Evolutionary conservation across 2,888 invertebrate species (phyloP), one percentile per base, ranked within the genome.

Genomic region (Macrosiphum euphorbiae): DNA sequence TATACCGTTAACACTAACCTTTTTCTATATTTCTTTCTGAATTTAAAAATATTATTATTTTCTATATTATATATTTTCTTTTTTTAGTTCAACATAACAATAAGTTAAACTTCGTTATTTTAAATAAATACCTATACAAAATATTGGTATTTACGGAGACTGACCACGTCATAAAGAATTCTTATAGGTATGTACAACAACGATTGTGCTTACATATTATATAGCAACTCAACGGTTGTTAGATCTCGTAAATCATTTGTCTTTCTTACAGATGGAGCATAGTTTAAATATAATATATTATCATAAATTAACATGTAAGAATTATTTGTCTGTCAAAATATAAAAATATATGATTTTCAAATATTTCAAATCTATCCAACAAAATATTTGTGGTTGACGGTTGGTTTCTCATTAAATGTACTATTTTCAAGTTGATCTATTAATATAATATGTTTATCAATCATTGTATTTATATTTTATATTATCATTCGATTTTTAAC

Each of bases 181-280:
- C 35, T 35, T 67, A 67, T 67, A 67, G 28, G 52, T n/a, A 67
- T 35, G 16, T 8, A 11, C 11, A 88, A 88, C 41, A 58, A 55
- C 35, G 35, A 35, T 20, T 41, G 55, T 55, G 28, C 55, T 58
- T 16, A 88, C 41, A 44, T 58, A 41, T 13, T 88, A 35, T 58
- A 58, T 28, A 41, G 41, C 41, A 26, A 28, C 28, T 89, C 28
- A 41, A 78, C 78, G 5, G 28, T 61, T n/a, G 44, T 52, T n/a
- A 50, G 35, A 67, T 78, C 78, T 35, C 28, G 67, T 90, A 28
- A 41, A 91, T 91, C 52, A 84, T 91, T 90, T 84, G 78, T 90
- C 90, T 78, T 91, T 67, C 47, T 55, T 52, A 52, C 35, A n/a
- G 55, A 52, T 52, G 28, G 41, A 91, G 28, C 35, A 16, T 41